Evolutionary conservation across 2,888 invertebrate genomes (phyloP).

Genomic region (Embidobia sp.): DNA sequence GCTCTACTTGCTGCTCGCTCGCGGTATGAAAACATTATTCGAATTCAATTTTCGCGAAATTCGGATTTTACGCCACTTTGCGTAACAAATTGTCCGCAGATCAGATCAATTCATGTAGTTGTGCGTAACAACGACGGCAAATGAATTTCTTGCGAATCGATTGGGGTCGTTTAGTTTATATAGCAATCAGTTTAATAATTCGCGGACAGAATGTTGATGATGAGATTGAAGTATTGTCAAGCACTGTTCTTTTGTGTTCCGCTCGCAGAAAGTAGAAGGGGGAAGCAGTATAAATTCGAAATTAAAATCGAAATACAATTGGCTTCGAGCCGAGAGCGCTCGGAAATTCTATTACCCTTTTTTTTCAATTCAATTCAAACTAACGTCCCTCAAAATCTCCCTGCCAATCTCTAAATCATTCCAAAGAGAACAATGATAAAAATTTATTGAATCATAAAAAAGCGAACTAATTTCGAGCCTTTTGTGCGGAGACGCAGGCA

Average conservation of each 20-base stretch:
- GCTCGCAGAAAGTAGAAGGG: background rate
- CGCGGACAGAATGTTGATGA: background rate
- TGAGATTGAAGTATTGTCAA: conserved; percentile 1
- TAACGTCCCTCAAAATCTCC: conserved; percentile 12
- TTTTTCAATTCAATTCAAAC: conserved; percentile 4
- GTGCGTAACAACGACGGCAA: background rate
- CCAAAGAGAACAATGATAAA: conserved; percentile 10
- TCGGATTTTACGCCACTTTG: conserved; percentile 9
- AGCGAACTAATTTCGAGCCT: background rate
- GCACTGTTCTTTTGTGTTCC: background rate
- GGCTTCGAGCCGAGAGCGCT: background rate
- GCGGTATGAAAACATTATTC: conserved; percentile 5
- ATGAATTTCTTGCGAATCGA: background rate
- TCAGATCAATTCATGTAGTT: background rate
- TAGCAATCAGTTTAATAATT: background rate
- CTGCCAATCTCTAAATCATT: conserved; percentile 17
- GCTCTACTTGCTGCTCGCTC: background rate
- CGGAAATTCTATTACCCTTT: background rate
- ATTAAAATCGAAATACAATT: background rate
- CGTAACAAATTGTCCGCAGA: background rate
- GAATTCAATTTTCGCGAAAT: conserved; percentile 10
- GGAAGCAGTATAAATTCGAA: background rate
- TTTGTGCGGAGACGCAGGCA: background rate
- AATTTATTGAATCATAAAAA: conserved; percentile 18
- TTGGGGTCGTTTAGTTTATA: background rate